Evolutionary conservation across 2,888 invertebrate genomes (phyloP).

Genomic region (Belgica antarctica): DNA sequence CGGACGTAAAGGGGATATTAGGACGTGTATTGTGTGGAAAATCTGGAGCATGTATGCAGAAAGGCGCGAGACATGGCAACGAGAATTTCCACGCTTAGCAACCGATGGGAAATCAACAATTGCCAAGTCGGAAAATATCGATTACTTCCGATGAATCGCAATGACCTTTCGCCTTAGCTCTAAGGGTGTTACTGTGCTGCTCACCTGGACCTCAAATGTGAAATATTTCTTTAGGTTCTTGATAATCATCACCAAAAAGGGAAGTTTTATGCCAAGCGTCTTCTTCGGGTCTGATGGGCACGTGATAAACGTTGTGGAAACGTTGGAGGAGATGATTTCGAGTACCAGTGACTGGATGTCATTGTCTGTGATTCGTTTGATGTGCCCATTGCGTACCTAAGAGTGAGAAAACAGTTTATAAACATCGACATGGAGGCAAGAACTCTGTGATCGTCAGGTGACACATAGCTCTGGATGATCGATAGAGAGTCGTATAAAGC

Average conservation of each 20-base stretch:
- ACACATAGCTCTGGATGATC: no score
- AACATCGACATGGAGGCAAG: no score
- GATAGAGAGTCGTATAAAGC: no score
- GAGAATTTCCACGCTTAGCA: slow-evolving; percentile 35
- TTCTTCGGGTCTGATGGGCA: slow-evolving; percentile 89
- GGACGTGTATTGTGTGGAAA: not conserved
- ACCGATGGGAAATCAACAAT: slow-evolving; percentile 40
- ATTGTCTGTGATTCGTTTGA: slow-evolving; percentile 90
- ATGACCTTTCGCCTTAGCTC: not conserved
- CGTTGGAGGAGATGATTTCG: slow-evolving; percentile 91
- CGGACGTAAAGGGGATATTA: slow-evolving; percentile 18
- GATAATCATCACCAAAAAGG: slow-evolving; percentile 90
- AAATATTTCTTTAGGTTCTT: slow-evolving; percentile 94
- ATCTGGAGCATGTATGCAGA: not conserved
- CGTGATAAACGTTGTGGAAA: slow-evolving; percentile 88
- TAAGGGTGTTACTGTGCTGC: slow-evolving; percentile 47
- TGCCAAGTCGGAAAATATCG: slow-evolving; percentile 36
- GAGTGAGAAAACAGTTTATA: not conserved
- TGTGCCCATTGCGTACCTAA: slow-evolving; percentile 78
- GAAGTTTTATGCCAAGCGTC: slow-evolving; percentile 86
- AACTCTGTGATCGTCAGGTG: no score
- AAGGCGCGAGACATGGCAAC: slow-evolving; percentile 7
- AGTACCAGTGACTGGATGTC: slow-evolving; percentile 90
- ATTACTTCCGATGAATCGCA: not conserved
- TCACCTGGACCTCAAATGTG: slow-evolving; percentile 92